phyloP scores from a whole-genome alignment of 2,888 invertebrate species.

The Frankliniella fusca region DNA sequence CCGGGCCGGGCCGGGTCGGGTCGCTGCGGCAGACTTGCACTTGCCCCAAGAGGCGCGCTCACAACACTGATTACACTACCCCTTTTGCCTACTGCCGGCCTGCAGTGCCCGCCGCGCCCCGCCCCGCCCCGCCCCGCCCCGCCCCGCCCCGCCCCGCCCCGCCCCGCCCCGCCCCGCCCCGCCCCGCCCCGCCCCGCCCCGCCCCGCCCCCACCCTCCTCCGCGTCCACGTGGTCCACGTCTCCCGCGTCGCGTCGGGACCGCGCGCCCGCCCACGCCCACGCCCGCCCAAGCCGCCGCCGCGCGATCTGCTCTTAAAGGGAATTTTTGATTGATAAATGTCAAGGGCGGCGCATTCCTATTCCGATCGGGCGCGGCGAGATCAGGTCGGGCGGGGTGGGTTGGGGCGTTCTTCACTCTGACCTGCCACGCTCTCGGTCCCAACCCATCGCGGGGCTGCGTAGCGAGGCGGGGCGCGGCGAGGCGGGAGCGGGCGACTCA shows the following conservation, averaged over 20 bases:
- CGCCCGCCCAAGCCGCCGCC: not conserved
- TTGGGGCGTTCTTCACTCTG: not conserved
- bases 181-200: not conserved
- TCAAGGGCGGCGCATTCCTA: not conserved
- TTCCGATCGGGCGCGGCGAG: not conserved
- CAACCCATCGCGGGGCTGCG: not conserved
- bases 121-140: not conserved
- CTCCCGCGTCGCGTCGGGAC: no score
- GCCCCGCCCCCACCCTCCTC: not conserved
- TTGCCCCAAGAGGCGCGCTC: not conserved
- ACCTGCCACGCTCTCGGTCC: not conserved
- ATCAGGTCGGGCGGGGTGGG: not conserved
- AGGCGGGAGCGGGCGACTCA: not conserved
- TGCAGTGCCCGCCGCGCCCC: not conserved
- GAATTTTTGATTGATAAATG: not conserved
- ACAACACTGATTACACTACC: not conserved
- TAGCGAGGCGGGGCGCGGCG: not conserved
- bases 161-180: not conserved
- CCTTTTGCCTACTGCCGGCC: not conserved
- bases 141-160: no score
- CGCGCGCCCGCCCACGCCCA: not conserved
- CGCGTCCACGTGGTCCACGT: not conserved
- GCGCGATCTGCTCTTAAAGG: not conserved
- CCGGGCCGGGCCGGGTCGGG: not conserved
- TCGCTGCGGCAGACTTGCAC: not conserved